Evolutionary conservation across 2,888 invertebrate genomes (phyloP), one percentile per base, ranked within the genome.

Genomic region (Phengaris arion): DNA sequence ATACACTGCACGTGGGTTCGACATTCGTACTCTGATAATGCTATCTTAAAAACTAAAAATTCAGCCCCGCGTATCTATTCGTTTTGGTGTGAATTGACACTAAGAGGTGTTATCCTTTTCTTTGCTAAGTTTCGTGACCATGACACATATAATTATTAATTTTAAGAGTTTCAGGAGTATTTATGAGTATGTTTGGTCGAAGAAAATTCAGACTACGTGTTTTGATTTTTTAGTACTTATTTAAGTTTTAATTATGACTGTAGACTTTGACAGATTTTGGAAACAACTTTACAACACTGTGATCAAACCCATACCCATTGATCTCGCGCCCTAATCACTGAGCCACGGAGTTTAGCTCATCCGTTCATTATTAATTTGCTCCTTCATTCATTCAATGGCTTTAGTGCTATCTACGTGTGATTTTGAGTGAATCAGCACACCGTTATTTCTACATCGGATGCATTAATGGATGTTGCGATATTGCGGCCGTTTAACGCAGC

Each of bases 391-490:
- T 22, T 22, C 22, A 22, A 22, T 3, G 22, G 4, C 5, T 22
- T 59, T 9, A 57, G 15, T 57, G 7, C 22, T 22, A 15, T 9
- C 6, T 10, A 64, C 10, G 64, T 45, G 13, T 4, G 10, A 52
- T 64, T 64, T 35, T 64, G 64, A 64, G 64, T 64, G 45, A 64
- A 45, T 64, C 35, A 45, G 52, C 12, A 52, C 12, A 64, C 52
- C 77, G 76, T 79, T 78, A 76, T 77, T 77, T 77, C 76, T 75
- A 69, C 70, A 70, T 75, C 75, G 69, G 70, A 55, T 75, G 75
- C 75, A 75, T 75, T 75, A 75, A 70, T 70, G 70, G 70, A 52
- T 74, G 51, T 75, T 75, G 51, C 57, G 70, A 70, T 70, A 75
- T 59, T 55, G 45, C 75, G 70, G 13, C 70, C 70, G 75, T 69